These are phyloP conservation scores for Balaeniceps rex DNA, from an alignment of 2,113 vertebrate genomes.

Conservation along the genomic window DNA sequence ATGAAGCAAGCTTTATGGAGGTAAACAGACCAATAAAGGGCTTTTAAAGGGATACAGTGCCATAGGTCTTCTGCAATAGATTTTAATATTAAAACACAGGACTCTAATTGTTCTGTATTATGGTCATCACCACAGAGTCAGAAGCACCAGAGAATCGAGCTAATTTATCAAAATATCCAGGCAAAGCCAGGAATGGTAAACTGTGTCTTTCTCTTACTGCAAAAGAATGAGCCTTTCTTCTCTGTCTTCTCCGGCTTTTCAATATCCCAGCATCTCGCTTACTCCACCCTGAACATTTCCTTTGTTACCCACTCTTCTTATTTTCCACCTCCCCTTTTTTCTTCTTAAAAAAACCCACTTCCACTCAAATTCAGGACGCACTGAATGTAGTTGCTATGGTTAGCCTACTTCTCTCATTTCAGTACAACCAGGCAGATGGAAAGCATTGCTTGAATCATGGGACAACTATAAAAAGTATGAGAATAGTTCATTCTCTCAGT, in stretches of 20 bases:
- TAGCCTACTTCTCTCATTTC: neutral
- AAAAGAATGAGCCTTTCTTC: neutral
- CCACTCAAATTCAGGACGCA: neutral
- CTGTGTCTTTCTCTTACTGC: neutral
- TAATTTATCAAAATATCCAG: neutral
- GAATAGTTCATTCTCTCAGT: neutral
- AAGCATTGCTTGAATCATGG: neutral
- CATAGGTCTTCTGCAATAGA: neutral
- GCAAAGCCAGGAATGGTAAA: neutral
- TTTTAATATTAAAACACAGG: slow-evolving; percentile 16
- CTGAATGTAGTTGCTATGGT: neutral
- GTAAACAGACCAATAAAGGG: slow-evolving; percentile 23
- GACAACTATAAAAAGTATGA: slow-evolving; percentile 3
- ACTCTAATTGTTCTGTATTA: neutral
- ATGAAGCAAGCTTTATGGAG: slow-evolving; percentile 8
- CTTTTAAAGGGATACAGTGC: neutral
- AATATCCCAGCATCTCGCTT: neutral
- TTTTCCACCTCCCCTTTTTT: neutral
- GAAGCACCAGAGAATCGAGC: neutral
- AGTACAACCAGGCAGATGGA: neutral
- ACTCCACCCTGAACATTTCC: neutral
- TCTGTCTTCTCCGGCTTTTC: neutral
- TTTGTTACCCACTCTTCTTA: neutral
- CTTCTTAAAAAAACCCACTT: neutral
- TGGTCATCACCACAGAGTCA: neutral